A percentile compares a stretch with the other conserved stretches of the same genome.
Evolutionary conservation across 2,888 invertebrate genomes (phyloP).

Genomic region (Bimastos eiseni): DNA sequence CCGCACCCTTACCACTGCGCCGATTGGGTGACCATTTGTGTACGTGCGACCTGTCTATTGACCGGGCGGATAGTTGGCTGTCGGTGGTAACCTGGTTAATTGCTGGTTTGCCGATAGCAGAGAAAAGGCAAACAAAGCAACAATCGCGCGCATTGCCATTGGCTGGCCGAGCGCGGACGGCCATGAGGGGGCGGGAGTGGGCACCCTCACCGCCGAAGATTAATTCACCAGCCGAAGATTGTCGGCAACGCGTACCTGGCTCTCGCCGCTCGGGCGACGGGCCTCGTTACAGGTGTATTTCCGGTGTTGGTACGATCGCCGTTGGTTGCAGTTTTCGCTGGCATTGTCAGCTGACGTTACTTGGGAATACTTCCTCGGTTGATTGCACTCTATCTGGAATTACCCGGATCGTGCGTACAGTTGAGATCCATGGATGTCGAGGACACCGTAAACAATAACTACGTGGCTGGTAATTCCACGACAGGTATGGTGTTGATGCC

Average conservation of each 20-base stretch:
- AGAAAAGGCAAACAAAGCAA: neutral
- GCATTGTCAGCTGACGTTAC: neutral
- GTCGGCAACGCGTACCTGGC: neutral
- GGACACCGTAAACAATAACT: neutral
- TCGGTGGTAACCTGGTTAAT: neutral
- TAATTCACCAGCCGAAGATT: neutral
- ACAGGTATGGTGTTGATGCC: neutral
- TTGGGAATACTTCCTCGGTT: neutral
- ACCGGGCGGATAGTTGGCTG: neutral
- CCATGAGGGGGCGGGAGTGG: no score
- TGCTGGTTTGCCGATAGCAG: neutral
- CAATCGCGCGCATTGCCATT: neutral
- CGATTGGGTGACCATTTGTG: neutral
- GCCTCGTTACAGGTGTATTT: constrained; percentile 5
- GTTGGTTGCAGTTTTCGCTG: neutral
- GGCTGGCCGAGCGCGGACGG: neutral
- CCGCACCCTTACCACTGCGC: neutral
- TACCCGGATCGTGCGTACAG: neutral
- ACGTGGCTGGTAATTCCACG: neutral
- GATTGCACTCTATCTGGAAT: neutral
- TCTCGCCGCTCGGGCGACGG: no score
- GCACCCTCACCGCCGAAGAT: neutral
- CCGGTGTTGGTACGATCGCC: neutral
- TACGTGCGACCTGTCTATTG: constrained; percentile 2
- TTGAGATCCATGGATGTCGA: neutral